Conservation (phyloP, 2,113 vertebrate species). For the Uria lomvia region DNA sequence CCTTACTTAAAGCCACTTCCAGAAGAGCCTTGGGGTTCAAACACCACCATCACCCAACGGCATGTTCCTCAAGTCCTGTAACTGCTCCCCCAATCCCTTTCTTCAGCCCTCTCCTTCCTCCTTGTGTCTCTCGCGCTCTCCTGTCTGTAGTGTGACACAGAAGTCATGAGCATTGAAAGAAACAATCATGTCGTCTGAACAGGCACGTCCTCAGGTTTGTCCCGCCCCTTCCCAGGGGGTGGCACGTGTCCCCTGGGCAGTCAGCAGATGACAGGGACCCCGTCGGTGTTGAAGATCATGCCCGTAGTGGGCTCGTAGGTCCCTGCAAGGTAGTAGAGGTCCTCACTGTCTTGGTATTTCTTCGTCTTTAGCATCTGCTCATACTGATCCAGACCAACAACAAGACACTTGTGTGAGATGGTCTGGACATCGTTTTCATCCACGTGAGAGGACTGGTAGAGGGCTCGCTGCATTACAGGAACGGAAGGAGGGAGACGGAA, state of each 20-base stretch:
- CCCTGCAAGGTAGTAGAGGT: conserved; percentile 98
- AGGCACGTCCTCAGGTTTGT: conserved; percentile 62
- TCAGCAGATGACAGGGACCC: conserved; percentile 96
- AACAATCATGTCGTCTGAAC: conserved; percentile 73
- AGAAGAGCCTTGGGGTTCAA: background rate
- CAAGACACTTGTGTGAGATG: conserved; percentile 98
- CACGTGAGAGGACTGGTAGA: conserved; percentile 98
- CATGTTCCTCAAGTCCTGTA: background rate
- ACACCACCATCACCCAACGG: background rate
- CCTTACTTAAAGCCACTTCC: conserved; percentile 13
- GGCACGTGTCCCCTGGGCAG: background rate
- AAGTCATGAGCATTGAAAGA: conserved; percentile 62
- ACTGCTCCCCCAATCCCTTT: conserved; percentile 19
- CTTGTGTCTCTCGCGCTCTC: conserved; percentile 1
- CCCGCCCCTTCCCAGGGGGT: conserved; percentile 29
- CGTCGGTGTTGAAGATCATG: conserved; percentile 98
- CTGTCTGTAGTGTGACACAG: conserved; percentile 55
- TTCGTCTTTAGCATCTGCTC: conserved; percentile 97
- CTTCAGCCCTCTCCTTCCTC: conserved; percentile 59
- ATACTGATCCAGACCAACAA: conserved; percentile 94
- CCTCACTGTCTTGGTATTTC: conserved; percentile 97
- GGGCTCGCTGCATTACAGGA: conserved; percentile 79
- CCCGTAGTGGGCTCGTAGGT: conserved; percentile 98
- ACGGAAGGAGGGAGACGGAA: background rate
- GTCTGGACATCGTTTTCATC: conserved; percentile 99